phyloP scores from a whole-genome alignment of 2,113 vertebrate genomes.

The Rutilus rutilus region DNA sequence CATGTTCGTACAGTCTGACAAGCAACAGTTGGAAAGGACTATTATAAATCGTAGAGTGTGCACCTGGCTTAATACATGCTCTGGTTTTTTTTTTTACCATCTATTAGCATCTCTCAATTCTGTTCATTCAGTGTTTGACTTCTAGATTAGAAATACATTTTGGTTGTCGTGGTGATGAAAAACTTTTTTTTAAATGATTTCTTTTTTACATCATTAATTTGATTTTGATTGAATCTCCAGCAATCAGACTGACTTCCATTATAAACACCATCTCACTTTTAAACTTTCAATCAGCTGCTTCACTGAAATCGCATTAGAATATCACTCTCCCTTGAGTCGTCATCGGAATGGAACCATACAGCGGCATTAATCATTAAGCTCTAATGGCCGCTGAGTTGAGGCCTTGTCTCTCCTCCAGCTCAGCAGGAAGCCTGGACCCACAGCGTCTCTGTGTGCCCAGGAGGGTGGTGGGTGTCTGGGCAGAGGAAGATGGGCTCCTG shows the following conservation, averaged over 20 bases:
- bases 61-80: too few relatives aligned
- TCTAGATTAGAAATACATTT: neutral
- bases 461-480: slow-evolving; percentile 30
- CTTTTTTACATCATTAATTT: neutral
- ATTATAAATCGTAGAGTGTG: too few relatives aligned
- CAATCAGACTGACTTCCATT: slow-evolving; percentile 17
- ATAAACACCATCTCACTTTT: neutral
- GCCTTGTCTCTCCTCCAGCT: slow-evolving; percentile 24
- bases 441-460: slow-evolving; percentile 7
- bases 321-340: slow-evolving; percentile 3
- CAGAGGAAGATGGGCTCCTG: slow-evolving; percentile 28
- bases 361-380: slow-evolving; percentile 55
- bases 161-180: slow-evolving; percentile 4
- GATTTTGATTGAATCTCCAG: slow-evolving; percentile 36
- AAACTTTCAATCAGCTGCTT: slow-evolving; percentile 48
- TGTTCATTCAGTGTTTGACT: neutral
- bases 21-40: too few relatives aligned
- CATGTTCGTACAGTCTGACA: too few relatives aligned
- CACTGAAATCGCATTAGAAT: slow-evolving; percentile 56
- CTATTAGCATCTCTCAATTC: neutral
- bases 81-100: neutral
- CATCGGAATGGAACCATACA: slow-evolving; percentile 44
- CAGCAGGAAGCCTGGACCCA: slow-evolving; percentile 33
- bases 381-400: slow-evolving; percentile 34
- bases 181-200: neutral